A percentile compares a stretch with the other conserved stretches of the same genome.
These are phyloP conservation scores for Clinocottus analis DNA, from an alignment of 2,113 vertebrate genomes.

Conservation along the genomic window DNA sequence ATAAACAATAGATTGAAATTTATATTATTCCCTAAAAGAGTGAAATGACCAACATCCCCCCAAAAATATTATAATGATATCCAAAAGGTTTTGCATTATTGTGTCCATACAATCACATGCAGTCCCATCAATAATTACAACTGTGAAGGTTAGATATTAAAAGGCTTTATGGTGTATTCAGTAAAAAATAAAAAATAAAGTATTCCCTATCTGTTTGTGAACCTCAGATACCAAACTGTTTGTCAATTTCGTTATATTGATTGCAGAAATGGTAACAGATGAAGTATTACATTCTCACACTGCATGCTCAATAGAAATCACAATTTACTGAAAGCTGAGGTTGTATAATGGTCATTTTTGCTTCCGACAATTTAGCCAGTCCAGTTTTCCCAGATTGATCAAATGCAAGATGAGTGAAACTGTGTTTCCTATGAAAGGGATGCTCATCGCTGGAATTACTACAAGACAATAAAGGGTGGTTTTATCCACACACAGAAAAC, in stretches of 20 bases:
- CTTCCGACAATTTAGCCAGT: slow-evolving; percentile 23
- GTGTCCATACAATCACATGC: not conserved
- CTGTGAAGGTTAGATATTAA: not conserved
- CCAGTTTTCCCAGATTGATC: slow-evolving; percentile 19
- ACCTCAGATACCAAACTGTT: not conserved
- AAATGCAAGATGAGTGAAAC: slow-evolving; percentile 28
- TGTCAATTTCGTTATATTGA: not conserved
- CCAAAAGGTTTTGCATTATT: not conserved
- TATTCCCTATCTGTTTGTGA: not conserved
- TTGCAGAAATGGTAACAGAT: not conserved
- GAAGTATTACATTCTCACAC: not conserved
- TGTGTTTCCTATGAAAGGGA: not conserved
- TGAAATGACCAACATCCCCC: too few relatives aligned
- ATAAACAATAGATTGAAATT: not conserved
- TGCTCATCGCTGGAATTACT: not conserved
- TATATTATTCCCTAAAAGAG: not conserved
- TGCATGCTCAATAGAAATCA: not conserved
- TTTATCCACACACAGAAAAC: rapidly evolving
- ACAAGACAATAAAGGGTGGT: not conserved
- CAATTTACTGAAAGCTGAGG: not conserved
- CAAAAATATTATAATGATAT: not conserved
- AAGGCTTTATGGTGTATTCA: not conserved
- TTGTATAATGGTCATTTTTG: not conserved
- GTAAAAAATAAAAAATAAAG: too few relatives aligned
- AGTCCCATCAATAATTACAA: not conserved